Conservation (phyloP, 2,797 vertebrate genomes). For the Coranthus polyacanthus region DNA sequence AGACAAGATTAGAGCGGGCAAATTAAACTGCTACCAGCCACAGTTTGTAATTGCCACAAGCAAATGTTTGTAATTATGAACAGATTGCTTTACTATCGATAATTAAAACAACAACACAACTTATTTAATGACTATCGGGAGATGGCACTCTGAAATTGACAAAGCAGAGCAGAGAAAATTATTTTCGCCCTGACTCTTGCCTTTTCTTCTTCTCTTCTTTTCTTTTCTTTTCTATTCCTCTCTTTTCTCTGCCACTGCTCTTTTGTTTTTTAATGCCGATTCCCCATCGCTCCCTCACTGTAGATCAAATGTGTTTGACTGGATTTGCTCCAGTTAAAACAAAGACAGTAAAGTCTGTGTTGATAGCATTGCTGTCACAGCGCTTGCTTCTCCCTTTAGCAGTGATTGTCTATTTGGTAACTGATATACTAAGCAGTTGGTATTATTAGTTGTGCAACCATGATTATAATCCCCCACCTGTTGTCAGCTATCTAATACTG, state of each 20-base stretch:
- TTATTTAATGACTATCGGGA: conserved; percentile 88
- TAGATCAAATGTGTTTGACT: conserved; percentile 64
- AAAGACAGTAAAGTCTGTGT: conserved; percentile 59
- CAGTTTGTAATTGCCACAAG: conserved; percentile 91
- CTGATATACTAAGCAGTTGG: conserved; percentile 69
- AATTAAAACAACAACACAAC: conserved; percentile 91
- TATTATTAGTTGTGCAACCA: conserved; percentile 80
- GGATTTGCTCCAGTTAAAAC: conserved; percentile 72
- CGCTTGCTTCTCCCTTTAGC: conserved; percentile 52
- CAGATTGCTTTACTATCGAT: conserved; percentile 91
- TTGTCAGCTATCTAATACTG: conserved; percentile 79
- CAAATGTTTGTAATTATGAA: conserved; percentile 93
- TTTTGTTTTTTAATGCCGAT: conserved; percentile 50
- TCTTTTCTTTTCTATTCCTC: conserved; percentile 38
- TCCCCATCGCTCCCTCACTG: conserved; percentile 41
- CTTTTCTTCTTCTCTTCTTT: conserved; percentile 35
- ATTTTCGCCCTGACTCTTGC: conserved; percentile 59
- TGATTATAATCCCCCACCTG: conserved; percentile 79
- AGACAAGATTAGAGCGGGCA: conserved; percentile 89
- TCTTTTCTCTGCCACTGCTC: conserved; percentile 34
- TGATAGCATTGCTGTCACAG: conserved; percentile 56
- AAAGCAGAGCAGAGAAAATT: conserved; percentile 76
- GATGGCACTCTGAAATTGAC: conserved; percentile 83
- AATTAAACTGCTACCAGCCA: conserved; percentile 90
- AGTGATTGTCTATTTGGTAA: conserved; percentile 70